Conservation (phyloP, 2,113 vertebrate genomes). For the Emydocephalus ijimae region DNA sequence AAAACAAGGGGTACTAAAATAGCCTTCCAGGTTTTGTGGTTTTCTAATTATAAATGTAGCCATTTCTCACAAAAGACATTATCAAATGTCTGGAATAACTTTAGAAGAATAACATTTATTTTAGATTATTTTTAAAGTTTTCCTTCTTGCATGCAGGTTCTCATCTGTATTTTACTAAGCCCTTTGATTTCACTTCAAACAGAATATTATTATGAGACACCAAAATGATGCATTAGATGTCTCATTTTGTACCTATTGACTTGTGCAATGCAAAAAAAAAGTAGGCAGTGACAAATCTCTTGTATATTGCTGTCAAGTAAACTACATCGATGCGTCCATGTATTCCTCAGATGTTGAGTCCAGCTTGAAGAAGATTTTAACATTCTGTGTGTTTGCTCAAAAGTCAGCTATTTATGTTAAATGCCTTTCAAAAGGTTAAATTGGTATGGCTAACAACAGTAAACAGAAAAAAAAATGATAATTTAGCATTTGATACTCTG, state of each 20-base stretch:
- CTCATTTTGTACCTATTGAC: slow-evolving; percentile 73
- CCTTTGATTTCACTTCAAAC: slow-evolving; percentile 66
- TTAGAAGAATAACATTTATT: slow-evolving; percentile 68
- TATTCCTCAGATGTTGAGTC: neutral
- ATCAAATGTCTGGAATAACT: slow-evolving; percentile 68
- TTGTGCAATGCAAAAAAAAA: slow-evolving; percentile 61
- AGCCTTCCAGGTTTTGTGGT: slow-evolving; percentile 8
- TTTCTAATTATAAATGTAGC: slow-evolving; percentile 64
- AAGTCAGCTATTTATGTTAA: neutral
- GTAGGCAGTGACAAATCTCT: slow-evolving; percentile 11
- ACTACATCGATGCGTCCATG: neutral
- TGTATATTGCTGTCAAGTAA: neutral
- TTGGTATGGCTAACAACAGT: neutral
- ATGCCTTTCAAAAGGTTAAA: neutral
- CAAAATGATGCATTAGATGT: slow-evolving; percentile 69
- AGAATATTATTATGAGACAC: slow-evolving; percentile 58
- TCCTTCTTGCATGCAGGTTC: slow-evolving; percentile 67
- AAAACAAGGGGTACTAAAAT: slow-evolving; percentile 65
- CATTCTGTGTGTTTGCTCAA: neutral
- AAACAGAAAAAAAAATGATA: neutral
- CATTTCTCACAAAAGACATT: slow-evolving; percentile 56
- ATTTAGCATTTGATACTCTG: neutral
- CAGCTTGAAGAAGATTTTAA: neutral
- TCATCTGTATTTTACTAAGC: slow-evolving; percentile 72
- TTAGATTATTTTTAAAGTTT: slow-evolving; percentile 66